Base-by-base conservation (phyloP, 1,140 invertebrate species). In the Leguminivora glycinivorella region DNA sequence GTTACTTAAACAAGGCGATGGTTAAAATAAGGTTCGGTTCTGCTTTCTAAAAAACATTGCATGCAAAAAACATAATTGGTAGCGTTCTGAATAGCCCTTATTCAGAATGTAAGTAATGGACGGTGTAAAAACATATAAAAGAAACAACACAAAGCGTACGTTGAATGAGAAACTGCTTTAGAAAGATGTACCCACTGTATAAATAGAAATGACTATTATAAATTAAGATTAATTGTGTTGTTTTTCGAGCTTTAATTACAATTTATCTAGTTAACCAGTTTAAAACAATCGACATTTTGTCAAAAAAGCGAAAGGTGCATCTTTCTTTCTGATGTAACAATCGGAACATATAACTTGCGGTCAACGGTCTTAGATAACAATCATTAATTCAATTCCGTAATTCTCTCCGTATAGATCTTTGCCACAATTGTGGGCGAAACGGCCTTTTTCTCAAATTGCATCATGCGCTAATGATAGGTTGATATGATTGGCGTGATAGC, bases 371-470 rank as follows among this genome's bases (percentile, higher is more conserved):
- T 78, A 75, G 79, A 79, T 83, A 76, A 80, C 70, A 67, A 74
- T 78, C 69, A 74, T 83, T 74, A 80, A 76, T 77, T 81, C 77
- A 81, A 76, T 82, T 78, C 75, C 70, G 74, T 67, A 63, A 29
- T 31, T 26, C 67, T 68, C 67, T 78, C 75, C 70, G 74, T 67
- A 63, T 26, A 63, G 58, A 69, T 68, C 67, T 72, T 75, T 75
- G 78, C 72, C 67, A 71, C 56, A 68, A 56, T 69, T 71, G 58
- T 63, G 58, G 26, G 26, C 58, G 58, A 63, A 63, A 34, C 58
- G n/a, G 47, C 58, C 58, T 63, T 63, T 63, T 63, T 63, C 58
- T 63, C 26, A 63, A 63, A 63, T 63, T 63, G 58, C 58, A 63
- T 63, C 58, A 63, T 63, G 19, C 29, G 14, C n/a, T 63, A 63